Percentiles rank a stretch among this genome's conserved stretches.
phyloP scores from a whole-genome alignment of 2,888 invertebrate genomes.

The Leucoptera coffeella region DNA sequence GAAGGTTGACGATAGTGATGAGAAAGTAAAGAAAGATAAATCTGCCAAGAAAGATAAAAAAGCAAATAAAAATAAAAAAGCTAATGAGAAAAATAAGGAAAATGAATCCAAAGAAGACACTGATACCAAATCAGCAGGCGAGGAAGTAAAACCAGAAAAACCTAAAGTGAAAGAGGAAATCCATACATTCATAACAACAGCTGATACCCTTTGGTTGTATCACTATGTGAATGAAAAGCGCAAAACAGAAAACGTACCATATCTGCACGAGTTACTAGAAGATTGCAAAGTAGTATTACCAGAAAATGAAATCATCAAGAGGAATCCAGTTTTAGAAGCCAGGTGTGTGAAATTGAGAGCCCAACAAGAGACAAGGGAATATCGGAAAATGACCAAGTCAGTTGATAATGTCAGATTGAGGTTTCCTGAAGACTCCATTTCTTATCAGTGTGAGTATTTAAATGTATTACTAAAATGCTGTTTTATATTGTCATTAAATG shows the following conservation, averaged over 20 bases:
- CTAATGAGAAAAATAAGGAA: slow-evolving; percentile 6
- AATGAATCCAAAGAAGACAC: slow-evolving; percentile 5
- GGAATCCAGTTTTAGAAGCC: slow-evolving; percentile 79
- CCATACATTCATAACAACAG: slow-evolving; percentile 15
- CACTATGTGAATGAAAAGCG: slow-evolving; percentile 39
- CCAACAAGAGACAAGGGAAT: slow-evolving; percentile 74
- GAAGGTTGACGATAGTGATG: slow-evolving; percentile 4
- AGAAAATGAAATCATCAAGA: slow-evolving; percentile 59
- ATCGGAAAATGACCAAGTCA: slow-evolving; percentile 82
- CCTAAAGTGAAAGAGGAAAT: slow-evolving; percentile 10
- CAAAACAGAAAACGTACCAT: slow-evolving; percentile 27
- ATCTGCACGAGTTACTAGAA: slow-evolving; percentile 65
- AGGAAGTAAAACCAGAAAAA: too few species aligned
- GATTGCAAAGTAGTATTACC: slow-evolving; percentile 66
- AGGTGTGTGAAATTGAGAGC: slow-evolving; percentile 71
- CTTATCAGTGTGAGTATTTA: slow-evolving; percentile 69
- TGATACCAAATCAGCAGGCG: too few species aligned
- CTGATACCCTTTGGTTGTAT: slow-evolving; percentile 63
- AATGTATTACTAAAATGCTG: too few species aligned
- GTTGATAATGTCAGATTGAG: slow-evolving; percentile 64
- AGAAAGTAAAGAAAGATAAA: slow-evolving; percentile 4
- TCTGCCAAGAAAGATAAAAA: not conserved
- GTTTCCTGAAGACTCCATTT: slow-evolving; percentile 74
- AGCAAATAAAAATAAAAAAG: slow-evolving; percentile 2
- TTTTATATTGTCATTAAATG: too few species aligned